Evolutionary conservation across 2,113 vertebrate species (phyloP), one percentile per base, ranked within the genome.

Genomic region (Capreolus pygargus): DNA sequence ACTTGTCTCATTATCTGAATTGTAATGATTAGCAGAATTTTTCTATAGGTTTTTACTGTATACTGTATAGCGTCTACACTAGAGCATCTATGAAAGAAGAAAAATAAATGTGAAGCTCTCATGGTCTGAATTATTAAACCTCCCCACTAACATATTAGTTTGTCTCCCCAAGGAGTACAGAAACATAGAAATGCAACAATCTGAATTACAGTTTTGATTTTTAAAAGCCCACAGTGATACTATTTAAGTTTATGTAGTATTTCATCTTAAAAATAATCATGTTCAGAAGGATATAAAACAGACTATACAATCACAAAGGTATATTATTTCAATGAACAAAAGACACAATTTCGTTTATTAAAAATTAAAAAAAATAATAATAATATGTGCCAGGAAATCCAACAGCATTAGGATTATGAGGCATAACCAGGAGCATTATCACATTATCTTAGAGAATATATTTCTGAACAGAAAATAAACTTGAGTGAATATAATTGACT

Each of bases 241-340:
- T 67, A 60, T 85, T 93, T 84, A 70, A 33, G 23, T 83, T 64
- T 89, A 36, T 1, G 8, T 90, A 15, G 2, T 7, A 86, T 50
- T 78, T 93, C 28, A 83, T 27, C 61, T 84, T 74, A 47, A 86
- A 86, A 76, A 76, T 76, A 19, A 33, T 43, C n/a, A 43, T 79
- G n/a, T 87, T 86, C 16, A 54, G 33, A 17, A 95, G 57, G 81
- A 90, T 97, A 81, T 23, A 97, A 91, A 97, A 92, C 94, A 96
- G 43, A 97, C 87, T 94, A 84, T 36, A 94, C 64, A 96, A 97
- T 94, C 82, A 85, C 11, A 78, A 89, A 17, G 15, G n/a, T 16
- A 93, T 97, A 98, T 96, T 83, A 96, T 93, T 91, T 95, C 85
- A 95, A 47, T 82, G 89, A 97, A 92, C 3, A 84, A 94, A 94